Evolutionary conservation across 2,888 invertebrate species (phyloP).

Genomic region (Acrobasis consociella): DNA sequence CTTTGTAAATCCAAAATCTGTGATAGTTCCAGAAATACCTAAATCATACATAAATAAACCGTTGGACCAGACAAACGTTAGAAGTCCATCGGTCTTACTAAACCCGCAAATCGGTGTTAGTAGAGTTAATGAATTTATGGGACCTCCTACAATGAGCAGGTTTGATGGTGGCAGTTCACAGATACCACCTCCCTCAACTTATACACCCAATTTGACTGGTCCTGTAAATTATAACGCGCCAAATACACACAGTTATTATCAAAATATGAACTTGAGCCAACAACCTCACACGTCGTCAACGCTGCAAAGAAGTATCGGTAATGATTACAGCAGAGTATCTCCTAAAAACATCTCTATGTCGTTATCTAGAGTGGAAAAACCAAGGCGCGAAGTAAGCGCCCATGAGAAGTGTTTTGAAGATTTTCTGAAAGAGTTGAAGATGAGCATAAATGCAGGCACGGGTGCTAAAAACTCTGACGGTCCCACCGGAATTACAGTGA

Average conservation of each 20-base stretch:
- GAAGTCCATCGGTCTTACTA: conserved; percentile 11
- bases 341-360: conserved; percentile 5
- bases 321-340: background rate
- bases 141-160: background rate
- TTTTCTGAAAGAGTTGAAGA: conserved; percentile 59
- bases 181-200: background rate
- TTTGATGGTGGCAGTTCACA: background rate
- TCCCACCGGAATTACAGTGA: conserved; percentile 23
- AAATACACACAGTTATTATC: conserved; percentile 21
- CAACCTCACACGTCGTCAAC: background rate
- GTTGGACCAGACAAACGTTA: conserved; percentile 38
- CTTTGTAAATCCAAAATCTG: conserved; percentile 40
- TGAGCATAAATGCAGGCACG: conserved; percentile 53
- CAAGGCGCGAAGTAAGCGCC: background rate
- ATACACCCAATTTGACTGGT: background rate
- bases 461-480: conserved; percentile 29
- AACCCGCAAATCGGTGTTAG: background rate
- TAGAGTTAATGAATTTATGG: background rate
- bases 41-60: conserved; percentile 53
- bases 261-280: conserved; percentile 8
- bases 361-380: background rate
- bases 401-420: conserved; percentile 44
- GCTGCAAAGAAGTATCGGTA: background rate
- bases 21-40: conserved; percentile 43
- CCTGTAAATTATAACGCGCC: conserved; percentile 30